phyloP scores from a whole-genome alignment of 2,888 invertebrate species.

The Tachina grossa region DNA sequence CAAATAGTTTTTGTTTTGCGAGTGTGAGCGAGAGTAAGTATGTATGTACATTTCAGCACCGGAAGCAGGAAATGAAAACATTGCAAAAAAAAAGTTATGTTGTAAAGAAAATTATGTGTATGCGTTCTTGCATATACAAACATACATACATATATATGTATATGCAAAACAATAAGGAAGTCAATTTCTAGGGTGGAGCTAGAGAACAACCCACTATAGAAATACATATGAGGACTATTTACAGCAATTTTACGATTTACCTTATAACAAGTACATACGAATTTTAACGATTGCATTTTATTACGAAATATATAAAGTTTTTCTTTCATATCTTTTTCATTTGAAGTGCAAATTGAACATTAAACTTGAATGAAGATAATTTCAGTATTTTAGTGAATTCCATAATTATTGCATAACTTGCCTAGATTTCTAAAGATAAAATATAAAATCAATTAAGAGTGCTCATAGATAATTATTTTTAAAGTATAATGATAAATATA shows the following conservation, averaged over 20 bases:
- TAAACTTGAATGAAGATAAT: slow-evolving; percentile 49
- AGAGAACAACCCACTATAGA: slow-evolving; percentile 23
- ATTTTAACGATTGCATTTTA: slow-evolving; percentile 36
- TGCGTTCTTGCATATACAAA: neutral
- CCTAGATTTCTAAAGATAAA: neutral
- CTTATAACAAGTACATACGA: slow-evolving; percentile 45
- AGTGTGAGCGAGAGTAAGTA: slow-evolving; percentile 25
- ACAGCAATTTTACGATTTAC: slow-evolving; percentile 42
- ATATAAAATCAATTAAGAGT: no score
- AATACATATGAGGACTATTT: slow-evolving; percentile 31
- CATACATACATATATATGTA: slow-evolving; percentile 7
- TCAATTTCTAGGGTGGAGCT: slow-evolving; percentile 67
- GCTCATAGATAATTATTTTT: no score
- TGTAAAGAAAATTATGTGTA: neutral
- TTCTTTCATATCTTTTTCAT: neutral
- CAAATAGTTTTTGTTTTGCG: slow-evolving; percentile 23
- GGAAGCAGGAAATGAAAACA: slow-evolving; percentile 67
- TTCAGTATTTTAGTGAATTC: slow-evolving; percentile 22
- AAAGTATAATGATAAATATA: no score
- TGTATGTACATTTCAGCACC: slow-evolving; percentile 40
- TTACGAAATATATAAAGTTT: slow-evolving; percentile 6
- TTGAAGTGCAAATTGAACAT: slow-evolving; percentile 39
- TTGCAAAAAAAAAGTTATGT: slow-evolving; percentile 18
- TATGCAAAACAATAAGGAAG: neutral
- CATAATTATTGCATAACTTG: neutral